Evolutionary conservation across 2,888 invertebrate species (phyloP), one percentile per base, ranked within the genome.

Genomic region (Tetheella fluctuosa): DNA sequence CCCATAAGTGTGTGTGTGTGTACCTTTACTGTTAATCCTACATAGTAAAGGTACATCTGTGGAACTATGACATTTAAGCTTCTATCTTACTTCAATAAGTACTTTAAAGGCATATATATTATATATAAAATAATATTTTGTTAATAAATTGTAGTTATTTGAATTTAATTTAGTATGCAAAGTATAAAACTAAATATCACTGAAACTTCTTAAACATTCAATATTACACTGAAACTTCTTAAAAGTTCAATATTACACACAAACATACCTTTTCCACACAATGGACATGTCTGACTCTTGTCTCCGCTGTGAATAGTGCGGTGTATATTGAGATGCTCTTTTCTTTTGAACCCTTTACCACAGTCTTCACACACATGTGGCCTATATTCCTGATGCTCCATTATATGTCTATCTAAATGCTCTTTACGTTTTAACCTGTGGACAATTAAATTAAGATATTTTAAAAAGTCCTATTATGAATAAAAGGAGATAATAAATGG

Each of bases 291-390:
- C 75, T 97, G 95, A 23, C 95, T 95, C 83, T 97, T 97, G 75
- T 96, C 95, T 0, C 96, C 97, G 30, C 95, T 96, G 80, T 97
- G 97, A 73, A 97, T 97, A 54, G 96, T 95, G 70, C 94, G 95
- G 81, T 97, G 97, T 52, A 97, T 94, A 79, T 96, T 97, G 55
- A 97, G 91, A 77, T 97, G 97, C 79, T 97, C 97, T 88, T 96
- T 97, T 74, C 97, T 93, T 76, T 97, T 97, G 83, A 97, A 97
- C 0, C 94, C 96, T 79, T 97, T 97, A 83, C 95, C 94, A 77
- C 97, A 97, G 28, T 96, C 95, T 0, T 94, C 94, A 80, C 97
- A 97, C 0, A 95, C 94, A 71, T 96, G 95, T 0, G 97, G 97
- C 68, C 96, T 85, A 64, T 96, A 95, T 6, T 96, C 96, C 79